Evolutionary conservation across 2,113 vertebrate species (phyloP).

Genomic region (Geococcyx californianus): DNA sequence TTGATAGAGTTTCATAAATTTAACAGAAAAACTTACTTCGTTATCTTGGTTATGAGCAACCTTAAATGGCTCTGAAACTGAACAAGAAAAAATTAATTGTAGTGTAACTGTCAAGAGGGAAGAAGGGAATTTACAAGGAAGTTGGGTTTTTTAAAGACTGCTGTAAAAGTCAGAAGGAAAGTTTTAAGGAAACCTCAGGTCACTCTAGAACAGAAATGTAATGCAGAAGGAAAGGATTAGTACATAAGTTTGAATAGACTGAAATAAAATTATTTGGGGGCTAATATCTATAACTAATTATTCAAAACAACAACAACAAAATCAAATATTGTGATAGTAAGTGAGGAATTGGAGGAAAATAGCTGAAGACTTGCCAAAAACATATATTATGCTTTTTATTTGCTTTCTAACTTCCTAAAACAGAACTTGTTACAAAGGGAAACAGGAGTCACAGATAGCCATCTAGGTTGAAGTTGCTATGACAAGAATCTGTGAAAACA

Average conservation of each 20-base stretch:
- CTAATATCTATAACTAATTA: not conserved
- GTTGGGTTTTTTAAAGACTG: not conserved
- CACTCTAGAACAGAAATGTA: not conserved
- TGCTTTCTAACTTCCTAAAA: not conserved
- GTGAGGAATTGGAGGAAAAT: not conserved
- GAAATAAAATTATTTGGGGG: not conserved
- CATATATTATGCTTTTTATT: not conserved
- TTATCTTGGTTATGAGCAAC: not conserved
- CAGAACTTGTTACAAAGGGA: not conserved
- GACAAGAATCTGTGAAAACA: not conserved
- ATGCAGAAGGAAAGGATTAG: not conserved
- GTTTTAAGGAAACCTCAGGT: not conserved
- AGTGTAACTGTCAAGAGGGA: not conserved
- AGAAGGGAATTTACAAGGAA: not conserved
- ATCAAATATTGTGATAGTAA: not conserved
- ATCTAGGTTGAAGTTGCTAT: not conserved
- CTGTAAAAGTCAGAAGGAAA: not conserved
- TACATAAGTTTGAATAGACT: not conserved
- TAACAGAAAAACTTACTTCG: not conserved
- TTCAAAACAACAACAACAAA: not conserved
- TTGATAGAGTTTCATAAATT: not conserved
- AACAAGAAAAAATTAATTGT: not conserved
- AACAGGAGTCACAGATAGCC: not conserved
- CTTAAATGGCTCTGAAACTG: not conserved
- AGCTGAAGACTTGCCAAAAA: not conserved